A percentile compares a stretch with the other conserved stretches of the same genome.
Conservation (phyloP, 2,113 vertebrate genomes). For the Balaenoptera acutorostrata region DNA sequence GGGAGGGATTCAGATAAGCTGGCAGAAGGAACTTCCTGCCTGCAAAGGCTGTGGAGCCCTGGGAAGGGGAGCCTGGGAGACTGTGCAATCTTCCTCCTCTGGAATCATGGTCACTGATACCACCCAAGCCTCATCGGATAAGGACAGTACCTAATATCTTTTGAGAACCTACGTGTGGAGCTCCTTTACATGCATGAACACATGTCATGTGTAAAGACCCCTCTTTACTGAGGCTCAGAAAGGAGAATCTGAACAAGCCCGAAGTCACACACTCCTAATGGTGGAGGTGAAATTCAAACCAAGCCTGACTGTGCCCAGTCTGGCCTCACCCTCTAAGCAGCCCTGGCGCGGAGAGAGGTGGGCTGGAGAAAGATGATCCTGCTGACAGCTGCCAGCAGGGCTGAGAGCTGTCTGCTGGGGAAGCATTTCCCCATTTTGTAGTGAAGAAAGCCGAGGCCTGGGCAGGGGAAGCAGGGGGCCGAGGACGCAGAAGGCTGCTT, state of each 20-base stretch:
- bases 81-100: background rate
- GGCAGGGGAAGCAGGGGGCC: background rate
- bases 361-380: background rate
- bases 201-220: background rate
- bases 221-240: background rate
- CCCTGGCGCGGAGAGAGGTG: background rate
- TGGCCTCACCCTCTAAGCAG: background rate
- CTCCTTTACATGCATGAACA: background rate
- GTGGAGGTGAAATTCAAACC: background rate
- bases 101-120: background rate
- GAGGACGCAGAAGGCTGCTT: background rate
- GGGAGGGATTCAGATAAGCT: conserved; percentile 14
- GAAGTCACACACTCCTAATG: background rate
- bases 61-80: background rate
- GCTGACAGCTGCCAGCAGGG: background rate
- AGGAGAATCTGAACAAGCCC: background rate
- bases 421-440: background rate
- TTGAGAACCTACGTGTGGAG: background rate
- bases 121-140: background rate
- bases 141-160: background rate
- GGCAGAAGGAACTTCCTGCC: conserved; percentile 26
- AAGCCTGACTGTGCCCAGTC: background rate
- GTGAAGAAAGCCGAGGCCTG: background rate
- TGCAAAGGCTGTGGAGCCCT: background rate
- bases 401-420: background rate